phyloP scores from a whole-genome alignment of 2,888 invertebrate species.

The Autographa pulchrina region DNA sequence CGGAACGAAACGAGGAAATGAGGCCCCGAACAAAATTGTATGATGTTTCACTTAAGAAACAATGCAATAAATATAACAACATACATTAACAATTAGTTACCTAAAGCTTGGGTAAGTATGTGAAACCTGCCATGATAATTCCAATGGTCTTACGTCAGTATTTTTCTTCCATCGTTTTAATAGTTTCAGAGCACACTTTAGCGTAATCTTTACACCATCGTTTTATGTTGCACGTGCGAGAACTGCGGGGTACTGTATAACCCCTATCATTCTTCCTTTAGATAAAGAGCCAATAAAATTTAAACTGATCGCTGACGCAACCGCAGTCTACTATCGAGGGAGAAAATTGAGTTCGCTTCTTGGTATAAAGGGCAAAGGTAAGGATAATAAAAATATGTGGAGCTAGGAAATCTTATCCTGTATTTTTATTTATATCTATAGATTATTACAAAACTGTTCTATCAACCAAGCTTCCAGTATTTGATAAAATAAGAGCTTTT shows the following conservation, averaged over 20 bases:
- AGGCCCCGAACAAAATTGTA: slow-evolving; percentile 29
- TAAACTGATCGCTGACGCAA: background rate
- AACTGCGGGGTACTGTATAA: slow-evolving; percentile 22
- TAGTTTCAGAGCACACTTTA: slow-evolving; percentile 42
- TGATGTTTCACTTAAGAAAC: slow-evolving; percentile 39
- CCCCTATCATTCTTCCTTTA: slow-evolving; percentile 38
- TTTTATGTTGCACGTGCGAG: slow-evolving; percentile 49
- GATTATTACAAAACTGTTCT: no score
- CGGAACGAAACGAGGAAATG: slow-evolving; percentile 20
- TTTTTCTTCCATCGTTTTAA: slow-evolving; percentile 44
- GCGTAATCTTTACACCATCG: slow-evolving; percentile 48
- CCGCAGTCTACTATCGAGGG: background rate
- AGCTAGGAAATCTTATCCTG: background rate
- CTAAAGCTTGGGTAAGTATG: slow-evolving; percentile 37
- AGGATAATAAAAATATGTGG: background rate
- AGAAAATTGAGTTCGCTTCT: background rate
- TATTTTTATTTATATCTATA: no score
- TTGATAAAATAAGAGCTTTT: background rate
- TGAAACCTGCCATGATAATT: slow-evolving; percentile 27
- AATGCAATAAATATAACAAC: slow-evolving; percentile 16
- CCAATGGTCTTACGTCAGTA: slow-evolving; percentile 44
- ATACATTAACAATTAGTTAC: slow-evolving; percentile 25
- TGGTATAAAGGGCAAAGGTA: background rate
- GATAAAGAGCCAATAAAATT: slow-evolving; percentile 33
- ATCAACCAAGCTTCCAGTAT: no score